phyloP scores from a whole-genome alignment of 1,140 invertebrate species.

The Leguminivora glycinivorella region DNA sequence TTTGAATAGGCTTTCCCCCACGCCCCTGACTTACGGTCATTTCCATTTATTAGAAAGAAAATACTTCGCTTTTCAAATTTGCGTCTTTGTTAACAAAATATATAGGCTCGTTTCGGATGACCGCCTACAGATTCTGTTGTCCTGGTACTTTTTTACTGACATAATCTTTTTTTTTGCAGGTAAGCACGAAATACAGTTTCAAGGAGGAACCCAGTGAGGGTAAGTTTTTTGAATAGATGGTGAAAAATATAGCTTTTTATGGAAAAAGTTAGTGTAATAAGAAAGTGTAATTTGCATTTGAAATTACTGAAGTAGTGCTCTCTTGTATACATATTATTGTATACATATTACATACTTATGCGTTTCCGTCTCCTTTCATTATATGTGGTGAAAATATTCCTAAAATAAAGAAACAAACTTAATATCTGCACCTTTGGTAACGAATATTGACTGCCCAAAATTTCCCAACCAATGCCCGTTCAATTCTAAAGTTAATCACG shows the following conservation, averaged over 20 bases:
- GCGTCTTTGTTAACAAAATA: conserved; percentile 42
- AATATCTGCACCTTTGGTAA: too few species aligned
- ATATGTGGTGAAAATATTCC: too few species aligned
- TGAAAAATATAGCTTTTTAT: conserved; percentile 1
- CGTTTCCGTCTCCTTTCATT: too few species aligned
- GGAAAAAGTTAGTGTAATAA: not conserved
- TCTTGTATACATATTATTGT: too few species aligned
- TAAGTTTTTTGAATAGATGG: conserved; percentile 30
- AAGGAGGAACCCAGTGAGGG: conserved; percentile 35
- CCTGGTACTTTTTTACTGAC: conserved; percentile 40
- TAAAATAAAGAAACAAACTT: too few species aligned
- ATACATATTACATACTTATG: too few species aligned
- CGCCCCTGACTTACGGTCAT: conserved; percentile 20
- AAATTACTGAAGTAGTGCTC: not conserved
- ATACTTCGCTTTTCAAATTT: conserved; percentile 30
- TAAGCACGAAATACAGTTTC: conserved; percentile 42
- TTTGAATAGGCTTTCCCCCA: conserved; percentile 1
- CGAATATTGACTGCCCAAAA: not conserved
- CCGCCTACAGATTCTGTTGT: conserved; percentile 46
- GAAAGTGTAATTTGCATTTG: not conserved
- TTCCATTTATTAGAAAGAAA: conserved; percentile 25
- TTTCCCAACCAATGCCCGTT: not conserved
- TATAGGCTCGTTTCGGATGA: conserved; percentile 39
- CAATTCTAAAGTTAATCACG: conserved; percentile 9
- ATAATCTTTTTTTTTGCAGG: conserved; percentile 48